Evolutionary conservation across 2,888 invertebrate species (phyloP).

Genomic region (Xanthostigma xanthostigma): DNA sequence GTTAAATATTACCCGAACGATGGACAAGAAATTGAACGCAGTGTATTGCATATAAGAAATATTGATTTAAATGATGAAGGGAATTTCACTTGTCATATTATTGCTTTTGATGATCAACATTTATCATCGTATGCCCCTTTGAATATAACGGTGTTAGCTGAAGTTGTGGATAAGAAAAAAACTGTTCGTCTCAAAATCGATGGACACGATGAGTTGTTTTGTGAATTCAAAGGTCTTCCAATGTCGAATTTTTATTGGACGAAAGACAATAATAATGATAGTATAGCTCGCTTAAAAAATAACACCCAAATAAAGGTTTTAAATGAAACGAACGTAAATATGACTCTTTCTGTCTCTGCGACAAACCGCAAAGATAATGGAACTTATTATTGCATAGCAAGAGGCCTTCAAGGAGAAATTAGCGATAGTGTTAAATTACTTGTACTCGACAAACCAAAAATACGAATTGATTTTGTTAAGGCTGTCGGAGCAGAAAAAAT

Average conservation of each 20-base stretch:
- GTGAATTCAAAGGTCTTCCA: conserved; percentile 44
- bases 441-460: conserved; percentile 54
- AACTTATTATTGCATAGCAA: conserved; percentile 40
- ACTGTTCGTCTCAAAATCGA: conserved; percentile 34
- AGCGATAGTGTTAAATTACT: conserved; percentile 29
- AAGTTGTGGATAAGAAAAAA: conserved; percentile 30
- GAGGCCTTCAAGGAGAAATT: conserved; percentile 21
- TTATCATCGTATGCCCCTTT: conserved; percentile 10
- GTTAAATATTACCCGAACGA: conserved; percentile 8
- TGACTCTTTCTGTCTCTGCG: conserved; percentile 38
- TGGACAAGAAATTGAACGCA: conserved; percentile 27
- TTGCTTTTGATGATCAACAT: conserved; percentile 22
- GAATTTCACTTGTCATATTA: conserved; percentile 40
- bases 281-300: conserved; percentile 23
- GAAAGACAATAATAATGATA: conserved; percentile 35
- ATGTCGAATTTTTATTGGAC: conserved; percentile 38
- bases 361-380: conserved; percentile 59
- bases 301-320: conserved; percentile 26
- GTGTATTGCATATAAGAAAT: conserved; percentile 35
- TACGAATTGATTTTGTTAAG: conserved; percentile 55
- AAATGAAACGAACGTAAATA: conserved; percentile 42
- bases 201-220: conserved; percentile 34
- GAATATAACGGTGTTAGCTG: conserved; percentile 32
- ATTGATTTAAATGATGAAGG: conserved; percentile 41
- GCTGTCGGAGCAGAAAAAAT: conserved; percentile 60